Base-by-base conservation (phyloP, 1,140 invertebrate species). In the Cheumatopsyche charites region DNA sequence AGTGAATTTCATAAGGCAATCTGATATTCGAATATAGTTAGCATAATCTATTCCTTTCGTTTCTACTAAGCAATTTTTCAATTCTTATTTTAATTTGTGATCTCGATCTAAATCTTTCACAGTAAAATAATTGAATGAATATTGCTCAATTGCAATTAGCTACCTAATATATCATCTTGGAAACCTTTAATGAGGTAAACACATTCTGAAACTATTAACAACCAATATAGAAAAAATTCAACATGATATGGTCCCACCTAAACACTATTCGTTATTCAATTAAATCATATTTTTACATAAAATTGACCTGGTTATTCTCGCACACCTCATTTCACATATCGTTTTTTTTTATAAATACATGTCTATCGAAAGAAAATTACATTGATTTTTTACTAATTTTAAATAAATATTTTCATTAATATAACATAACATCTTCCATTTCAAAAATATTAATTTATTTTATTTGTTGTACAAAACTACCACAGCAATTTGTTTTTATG, bases 1-100 rank as follows among this genome's bases (percentile, higher is more conserved):
- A 69, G 69, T 67, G 68, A 71, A 65, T 63, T 70, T 71, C 62
- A 63, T 75, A 75, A 75, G 73, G 73, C 73, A 75, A 70, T 75
- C 72, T 72, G 73, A 75, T 75, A 75, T 75, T 75, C 45, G 52
- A 74, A 74, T 74, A 74, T 71, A 63, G 29, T 63, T 43, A 63
- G 62, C 62, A 43, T 63, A 63, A 42, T 2, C 55, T 58, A 58
- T 19, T 25, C 21, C 23, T 58, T 58, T 58, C 21, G 11, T 65
- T 15, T 23, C 36, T 65, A 45, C 12, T 43, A 45, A 65, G 62
- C 36, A 65, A 65, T 65, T 19, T 19, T 15, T 47, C 45, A 67
- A 67, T 71, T 67, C 2, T 12, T 26, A 21, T 23, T 58, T 25
- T 23, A 25, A 25, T 26, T 36, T 36, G 23, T 58, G 23, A 58